Conservation (phyloP, 2,888 invertebrate species). For the Tetrapedia diversipes region DNA sequence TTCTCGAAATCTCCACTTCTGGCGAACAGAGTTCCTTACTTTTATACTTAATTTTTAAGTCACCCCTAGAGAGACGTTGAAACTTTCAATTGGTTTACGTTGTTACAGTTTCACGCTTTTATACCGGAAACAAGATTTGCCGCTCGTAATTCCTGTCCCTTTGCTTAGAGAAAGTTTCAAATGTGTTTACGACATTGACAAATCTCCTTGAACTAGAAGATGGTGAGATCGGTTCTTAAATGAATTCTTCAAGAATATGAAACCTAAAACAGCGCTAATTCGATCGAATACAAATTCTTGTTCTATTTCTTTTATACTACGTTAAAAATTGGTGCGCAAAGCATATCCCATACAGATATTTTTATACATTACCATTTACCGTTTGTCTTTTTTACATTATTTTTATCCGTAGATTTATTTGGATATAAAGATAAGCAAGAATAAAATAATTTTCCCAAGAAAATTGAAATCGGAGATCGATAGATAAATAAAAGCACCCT, state of each 20-base stretch:
- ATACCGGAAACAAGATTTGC: background rate
- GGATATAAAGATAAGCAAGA: too few relatives aligned
- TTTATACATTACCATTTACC: too few relatives aligned
- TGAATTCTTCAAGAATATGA: background rate
- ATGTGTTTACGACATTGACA: background rate
- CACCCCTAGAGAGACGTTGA: background rate
- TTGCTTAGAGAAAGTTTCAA: background rate
- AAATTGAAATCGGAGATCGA: too few relatives aligned
- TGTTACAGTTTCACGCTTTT: constrained; percentile 23
- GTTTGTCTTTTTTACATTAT: too few relatives aligned
- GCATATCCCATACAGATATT: too few relatives aligned
- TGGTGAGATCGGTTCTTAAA: too few relatives aligned
- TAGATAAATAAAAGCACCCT: too few relatives aligned
- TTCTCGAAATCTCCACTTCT: background rate
- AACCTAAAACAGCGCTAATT: background rate
- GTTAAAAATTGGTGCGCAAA: background rate
- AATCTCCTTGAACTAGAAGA: too few relatives aligned
- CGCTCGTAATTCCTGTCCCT: background rate
- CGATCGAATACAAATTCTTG: background rate
- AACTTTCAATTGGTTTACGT: constrained; percentile 28
- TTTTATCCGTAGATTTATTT: too few relatives aligned
- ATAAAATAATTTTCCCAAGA: too few relatives aligned
- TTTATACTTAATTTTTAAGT: constrained; percentile 24
- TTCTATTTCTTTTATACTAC: too few relatives aligned
- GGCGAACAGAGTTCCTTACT: too few relatives aligned